A percentile compares a stretch with the other conserved stretches of the same genome.
Conservation (phyloP, 92 coral and sea anemone species). For the Palythoa caribaeorum region DNA sequence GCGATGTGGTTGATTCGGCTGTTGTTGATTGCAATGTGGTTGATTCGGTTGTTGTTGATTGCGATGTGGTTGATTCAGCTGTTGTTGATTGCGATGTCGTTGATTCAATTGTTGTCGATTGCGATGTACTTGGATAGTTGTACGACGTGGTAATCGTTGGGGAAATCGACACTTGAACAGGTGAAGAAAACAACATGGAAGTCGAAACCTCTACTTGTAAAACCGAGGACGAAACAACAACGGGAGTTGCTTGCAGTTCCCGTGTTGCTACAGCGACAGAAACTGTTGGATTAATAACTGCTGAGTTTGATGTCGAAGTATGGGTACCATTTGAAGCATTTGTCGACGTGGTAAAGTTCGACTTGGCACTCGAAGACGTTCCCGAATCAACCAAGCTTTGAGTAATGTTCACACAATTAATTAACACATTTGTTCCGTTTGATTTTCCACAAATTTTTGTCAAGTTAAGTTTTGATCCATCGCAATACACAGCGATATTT, state of each 20-base stretch:
- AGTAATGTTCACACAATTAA: conserved; percentile 70
- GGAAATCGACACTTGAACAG: not conserved
- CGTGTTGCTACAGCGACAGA: conserved; percentile 29
- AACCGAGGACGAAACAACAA: not conserved
- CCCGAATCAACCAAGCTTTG: conserved; percentile 29
- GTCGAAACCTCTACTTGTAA: conserved; percentile 6
- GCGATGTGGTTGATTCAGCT: conserved; percentile 14
- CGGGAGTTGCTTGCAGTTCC: conserved; percentile 5
- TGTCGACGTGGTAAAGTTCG: conserved; percentile 38
- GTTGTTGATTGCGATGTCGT: conserved; percentile 42
- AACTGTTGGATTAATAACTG: conserved; percentile 17
- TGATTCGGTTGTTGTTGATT: not conserved
- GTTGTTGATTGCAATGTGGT: not conserved
- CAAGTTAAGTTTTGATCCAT: conserved; percentile 73
- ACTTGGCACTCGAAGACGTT: conserved; percentile 48
- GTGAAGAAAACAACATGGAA: not conserved
- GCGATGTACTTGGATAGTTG: conserved; percentile 9
- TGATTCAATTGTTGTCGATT: conserved; percentile 16
- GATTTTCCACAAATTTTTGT: conserved; percentile 67
- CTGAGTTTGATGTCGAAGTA: not conserved
- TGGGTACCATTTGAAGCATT: conserved; percentile 12
- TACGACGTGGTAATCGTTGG: not conserved
- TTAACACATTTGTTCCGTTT: conserved; percentile 53
- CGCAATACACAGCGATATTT: conserved; percentile 46
- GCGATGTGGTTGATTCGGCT: not conserved